phyloP scores from a whole-genome alignment of 2,888 invertebrate genomes.

The Oxystoma pomonae region DNA sequence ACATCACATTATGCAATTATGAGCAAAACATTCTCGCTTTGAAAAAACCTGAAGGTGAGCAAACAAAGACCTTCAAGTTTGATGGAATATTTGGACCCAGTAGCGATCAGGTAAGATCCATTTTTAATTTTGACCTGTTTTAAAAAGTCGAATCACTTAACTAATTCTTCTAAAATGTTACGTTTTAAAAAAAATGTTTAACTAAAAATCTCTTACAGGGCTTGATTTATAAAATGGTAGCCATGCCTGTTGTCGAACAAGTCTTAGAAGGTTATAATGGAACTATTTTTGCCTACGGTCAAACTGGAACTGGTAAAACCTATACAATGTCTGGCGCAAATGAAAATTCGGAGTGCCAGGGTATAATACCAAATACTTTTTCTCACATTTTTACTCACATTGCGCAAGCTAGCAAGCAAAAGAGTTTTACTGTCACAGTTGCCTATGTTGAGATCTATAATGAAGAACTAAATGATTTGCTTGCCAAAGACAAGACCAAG shows the following conservation, averaged over 20 bases:
- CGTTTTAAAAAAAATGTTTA: no score
- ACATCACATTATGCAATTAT: constrained; percentile 72
- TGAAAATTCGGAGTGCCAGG: constrained; percentile 81
- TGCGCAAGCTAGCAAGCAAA: constrained; percentile 77
- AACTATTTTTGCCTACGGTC: constrained; percentile 84
- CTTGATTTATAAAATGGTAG: constrained; percentile 79
- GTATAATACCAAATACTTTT: constrained; percentile 98
- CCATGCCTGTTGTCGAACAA: constrained; percentile 94
- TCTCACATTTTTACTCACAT: constrained; percentile 98
- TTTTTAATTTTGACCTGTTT: not conserved
- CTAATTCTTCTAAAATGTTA: no score
- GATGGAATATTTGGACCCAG: constrained; percentile 89
- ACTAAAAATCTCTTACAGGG: no score
- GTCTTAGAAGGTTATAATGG: constrained; percentile 97
- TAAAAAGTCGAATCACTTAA: not conserved
- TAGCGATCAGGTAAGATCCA: constrained; percentile 67
- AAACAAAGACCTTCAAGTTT: constrained; percentile 80
- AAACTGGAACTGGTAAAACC: constrained; percentile 97
- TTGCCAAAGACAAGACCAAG: constrained; percentile 70
- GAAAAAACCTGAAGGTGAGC: constrained; percentile 66
- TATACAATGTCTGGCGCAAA: constrained; percentile 96
- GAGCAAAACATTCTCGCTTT: constrained; percentile 76
- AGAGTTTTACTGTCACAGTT: constrained; percentile 85
- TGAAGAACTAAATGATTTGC: constrained; percentile 94
- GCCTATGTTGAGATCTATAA: constrained; percentile 99